phyloP scores from a whole-genome alignment of 2,113 vertebrate genomes.

The Ornithorhynchus anatinus region DNA sequence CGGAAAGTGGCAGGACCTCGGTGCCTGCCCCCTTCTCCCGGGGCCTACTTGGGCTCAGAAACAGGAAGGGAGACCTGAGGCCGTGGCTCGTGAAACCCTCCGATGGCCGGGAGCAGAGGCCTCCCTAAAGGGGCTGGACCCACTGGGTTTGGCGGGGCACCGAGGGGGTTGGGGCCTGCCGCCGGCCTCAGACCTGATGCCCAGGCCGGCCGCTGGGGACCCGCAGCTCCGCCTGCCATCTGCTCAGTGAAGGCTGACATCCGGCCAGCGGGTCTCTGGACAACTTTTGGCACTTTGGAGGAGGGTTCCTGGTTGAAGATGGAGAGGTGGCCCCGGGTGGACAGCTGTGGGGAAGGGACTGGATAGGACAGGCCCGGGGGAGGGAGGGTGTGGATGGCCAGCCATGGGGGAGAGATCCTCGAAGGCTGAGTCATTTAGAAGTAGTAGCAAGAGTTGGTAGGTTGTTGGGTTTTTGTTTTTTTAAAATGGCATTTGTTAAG shows the following conservation, averaged over 20 bases:
- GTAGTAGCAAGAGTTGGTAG: too few relatives aligned
- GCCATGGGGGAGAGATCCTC: too few relatives aligned
- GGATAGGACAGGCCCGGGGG: neutral
- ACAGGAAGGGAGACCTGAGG: conserved; percentile 7
- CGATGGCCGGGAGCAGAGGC: too few relatives aligned
- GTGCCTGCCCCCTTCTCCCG: neutral
- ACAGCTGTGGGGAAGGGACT: neutral
- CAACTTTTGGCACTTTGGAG: conserved; percentile 42
- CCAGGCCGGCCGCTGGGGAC: neutral
- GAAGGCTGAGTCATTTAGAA: too few relatives aligned
- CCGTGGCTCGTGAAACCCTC: too few relatives aligned
- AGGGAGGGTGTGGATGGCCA: neutral
- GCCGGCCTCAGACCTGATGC: conserved; percentile 54
- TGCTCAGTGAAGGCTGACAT: conserved; percentile 35
- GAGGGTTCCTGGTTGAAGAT: conserved; percentile 20
- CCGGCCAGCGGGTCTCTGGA: conserved; percentile 32
- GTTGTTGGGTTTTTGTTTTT: too few relatives aligned
- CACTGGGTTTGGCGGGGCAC: conserved; percentile 29
- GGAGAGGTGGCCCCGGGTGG: neutral
- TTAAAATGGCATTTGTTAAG: too few relatives aligned
- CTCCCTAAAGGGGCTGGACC: too few relatives aligned
- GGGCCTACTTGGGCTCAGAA: neutral
- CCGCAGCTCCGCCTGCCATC: conserved; percentile 54
- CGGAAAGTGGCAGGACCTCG: too few relatives aligned
- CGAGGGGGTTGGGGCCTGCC: too few relatives aligned